Conservation (phyloP, 2,888 invertebrate species). For the Cristatella mucedo region DNA sequence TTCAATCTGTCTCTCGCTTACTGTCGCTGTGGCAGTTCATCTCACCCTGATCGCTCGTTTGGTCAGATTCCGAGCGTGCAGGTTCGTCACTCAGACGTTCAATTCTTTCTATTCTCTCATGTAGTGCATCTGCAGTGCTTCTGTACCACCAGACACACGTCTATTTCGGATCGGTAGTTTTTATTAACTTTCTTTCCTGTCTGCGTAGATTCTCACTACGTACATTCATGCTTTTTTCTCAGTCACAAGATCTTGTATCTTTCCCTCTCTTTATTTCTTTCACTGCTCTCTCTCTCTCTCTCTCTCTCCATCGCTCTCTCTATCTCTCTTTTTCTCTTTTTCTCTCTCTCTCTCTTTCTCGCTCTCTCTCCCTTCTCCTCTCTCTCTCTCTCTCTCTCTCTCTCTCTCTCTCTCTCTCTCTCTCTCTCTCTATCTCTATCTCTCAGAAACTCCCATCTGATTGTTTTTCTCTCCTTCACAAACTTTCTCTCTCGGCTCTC, state of each 20-base stretch:
- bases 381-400: background rate
- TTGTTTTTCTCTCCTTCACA: background rate
- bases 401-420: background rate
- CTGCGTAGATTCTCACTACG: background rate
- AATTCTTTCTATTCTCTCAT: background rate
- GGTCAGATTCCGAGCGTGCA: no score
- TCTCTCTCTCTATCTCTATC: background rate
- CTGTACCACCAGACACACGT: background rate
- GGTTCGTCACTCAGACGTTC: no score
- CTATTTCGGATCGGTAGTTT: background rate
- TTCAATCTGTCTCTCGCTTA: no score
- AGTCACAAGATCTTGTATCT: background rate
- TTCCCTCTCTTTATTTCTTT: background rate
- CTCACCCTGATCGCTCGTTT: no score
- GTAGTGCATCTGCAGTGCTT: background rate
- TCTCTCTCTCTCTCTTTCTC: conserved; percentile 2
- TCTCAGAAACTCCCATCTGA: background rate
- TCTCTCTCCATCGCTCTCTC: background rate
- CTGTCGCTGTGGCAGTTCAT: no score
- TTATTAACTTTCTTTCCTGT: background rate
- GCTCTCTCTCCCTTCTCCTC: background rate
- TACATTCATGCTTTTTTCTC: background rate
- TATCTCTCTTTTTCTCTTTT: background rate
- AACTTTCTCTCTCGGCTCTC: background rate
- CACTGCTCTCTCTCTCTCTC: background rate